phyloP scores from a whole-genome alignment of 2,888 invertebrate species.

The Thyatira batis region DNA sequence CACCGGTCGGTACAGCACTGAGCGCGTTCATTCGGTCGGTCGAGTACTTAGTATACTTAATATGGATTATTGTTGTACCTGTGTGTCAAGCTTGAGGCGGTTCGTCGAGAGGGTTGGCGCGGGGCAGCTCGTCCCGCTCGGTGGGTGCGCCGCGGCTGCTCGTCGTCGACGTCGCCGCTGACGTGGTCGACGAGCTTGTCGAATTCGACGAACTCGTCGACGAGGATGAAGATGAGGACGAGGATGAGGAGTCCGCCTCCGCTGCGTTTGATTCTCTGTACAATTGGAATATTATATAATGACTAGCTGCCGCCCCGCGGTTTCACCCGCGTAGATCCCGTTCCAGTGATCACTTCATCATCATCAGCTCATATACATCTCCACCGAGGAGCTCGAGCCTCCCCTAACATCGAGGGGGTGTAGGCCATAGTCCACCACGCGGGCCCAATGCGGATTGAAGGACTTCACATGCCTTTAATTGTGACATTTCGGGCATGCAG shows the following conservation, averaged over 20 bases:
- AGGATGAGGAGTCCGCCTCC: conserved; percentile 46
- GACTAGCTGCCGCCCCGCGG: neutral
- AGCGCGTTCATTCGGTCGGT: no score
- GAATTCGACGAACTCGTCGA: no score
- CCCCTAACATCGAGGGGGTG: no score
- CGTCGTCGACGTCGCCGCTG: conserved; percentile 27
- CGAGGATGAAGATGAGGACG: conserved; percentile 44
- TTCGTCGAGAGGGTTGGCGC: conserved; percentile 71
- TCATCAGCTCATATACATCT: no score
- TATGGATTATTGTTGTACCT: conserved; percentile 2
- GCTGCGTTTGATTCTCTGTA: conserved; percentile 47
- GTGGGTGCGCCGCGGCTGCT: conserved; percentile 34
- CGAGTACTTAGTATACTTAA: no score
- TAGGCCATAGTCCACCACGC: no score
- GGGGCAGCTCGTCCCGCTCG: conserved; percentile 55
- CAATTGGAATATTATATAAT: conserved; percentile 4
- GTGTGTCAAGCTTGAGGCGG: conserved; percentile 75
- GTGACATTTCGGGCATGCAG: no score
- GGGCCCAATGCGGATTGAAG: no score
- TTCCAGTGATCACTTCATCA: no score
- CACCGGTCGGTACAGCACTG: no score
- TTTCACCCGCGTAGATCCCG: no score
- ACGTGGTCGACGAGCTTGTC: conserved; percentile 43
- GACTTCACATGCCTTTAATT: no score
- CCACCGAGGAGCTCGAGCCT: neutral